Percentiles rank a stretch among this genome's conserved stretches.
Evolutionary conservation across 2,888 invertebrate species (phyloP).

Genomic region (Tetragnatha montana): DNA sequence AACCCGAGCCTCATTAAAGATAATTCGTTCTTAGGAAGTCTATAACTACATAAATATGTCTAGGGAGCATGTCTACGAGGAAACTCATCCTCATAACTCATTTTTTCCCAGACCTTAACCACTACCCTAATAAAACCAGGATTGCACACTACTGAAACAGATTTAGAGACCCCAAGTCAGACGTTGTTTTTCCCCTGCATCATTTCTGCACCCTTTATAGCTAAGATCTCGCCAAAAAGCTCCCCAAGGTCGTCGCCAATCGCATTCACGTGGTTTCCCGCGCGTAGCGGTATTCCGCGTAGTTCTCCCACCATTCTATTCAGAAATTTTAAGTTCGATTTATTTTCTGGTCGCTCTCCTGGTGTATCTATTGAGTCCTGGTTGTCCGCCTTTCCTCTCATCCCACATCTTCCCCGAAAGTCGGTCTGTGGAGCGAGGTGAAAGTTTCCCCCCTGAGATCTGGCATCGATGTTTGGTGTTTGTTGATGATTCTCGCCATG

Average conservation of each 20-base stretch:
- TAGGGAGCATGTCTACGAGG: too few species aligned
- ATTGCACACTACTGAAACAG: too few species aligned
- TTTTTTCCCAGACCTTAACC: too few species aligned
- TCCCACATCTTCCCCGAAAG: not conserved
- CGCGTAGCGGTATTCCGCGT: slow-evolving; percentile 22
- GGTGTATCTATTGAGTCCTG: too few species aligned
- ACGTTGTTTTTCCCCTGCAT: too few species aligned
- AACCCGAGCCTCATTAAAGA: too few species aligned
- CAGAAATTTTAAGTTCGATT: not conserved
- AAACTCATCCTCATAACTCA: too few species aligned
- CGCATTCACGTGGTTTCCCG: slow-evolving; percentile 50
- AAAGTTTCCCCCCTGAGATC: not conserved
- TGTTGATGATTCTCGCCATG: slow-evolving; percentile 30
- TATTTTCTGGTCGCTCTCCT: not conserved
- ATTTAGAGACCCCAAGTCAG: too few species aligned
- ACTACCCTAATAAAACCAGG: too few species aligned
- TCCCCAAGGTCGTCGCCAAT: slow-evolving; percentile 66
- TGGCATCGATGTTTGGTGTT: not conserved
- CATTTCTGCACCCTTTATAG: not conserved
- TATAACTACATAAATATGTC: too few species aligned
- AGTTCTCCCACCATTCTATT: not conserved
- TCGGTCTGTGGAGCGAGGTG: not conserved
- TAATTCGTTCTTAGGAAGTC: too few species aligned
- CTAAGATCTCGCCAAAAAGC: slow-evolving; percentile 36
- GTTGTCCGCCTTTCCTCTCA: too few species aligned